These are phyloP conservation scores for Sphaerophoria rueppellii DNA, from an alignment of 2,888 invertebrate genomes.

Conservation along the genomic window DNA sequence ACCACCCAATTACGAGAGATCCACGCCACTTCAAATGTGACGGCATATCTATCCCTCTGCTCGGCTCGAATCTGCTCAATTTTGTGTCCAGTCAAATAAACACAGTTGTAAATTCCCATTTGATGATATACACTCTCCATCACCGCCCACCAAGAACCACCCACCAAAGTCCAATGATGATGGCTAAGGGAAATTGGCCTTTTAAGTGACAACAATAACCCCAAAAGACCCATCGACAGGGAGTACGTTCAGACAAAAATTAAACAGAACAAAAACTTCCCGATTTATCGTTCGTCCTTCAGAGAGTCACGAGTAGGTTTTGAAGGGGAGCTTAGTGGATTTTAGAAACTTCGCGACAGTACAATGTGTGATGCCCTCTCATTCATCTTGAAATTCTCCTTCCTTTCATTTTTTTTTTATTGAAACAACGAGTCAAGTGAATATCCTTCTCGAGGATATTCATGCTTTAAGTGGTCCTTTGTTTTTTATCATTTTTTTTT, in stretches of 20 bases:
- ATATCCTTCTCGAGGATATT: constrained; percentile 69
- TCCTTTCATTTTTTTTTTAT: constrained; percentile 31
- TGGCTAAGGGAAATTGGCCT: constrained; percentile 61
- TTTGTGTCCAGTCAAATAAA: constrained; percentile 65
- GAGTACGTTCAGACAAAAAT: constrained; percentile 18
- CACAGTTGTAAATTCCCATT: constrained; percentile 72
- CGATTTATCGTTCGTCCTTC: constrained; percentile 67
- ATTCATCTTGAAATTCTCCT: constrained; percentile 15
- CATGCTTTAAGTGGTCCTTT: constrained; percentile 69
- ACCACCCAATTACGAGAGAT: constrained; percentile 69
- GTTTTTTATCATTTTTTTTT: constrained; percentile 49
- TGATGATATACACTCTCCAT: constrained; percentile 63
- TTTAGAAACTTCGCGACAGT: neutral
- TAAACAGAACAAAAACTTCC: constrained; percentile 55
- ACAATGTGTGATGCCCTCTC: constrained; percentile 15
- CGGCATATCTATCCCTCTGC: constrained; percentile 5
- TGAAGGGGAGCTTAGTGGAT: neutral
- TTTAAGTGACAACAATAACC: constrained; percentile 74
- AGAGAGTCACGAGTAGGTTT: constrained; percentile 17
- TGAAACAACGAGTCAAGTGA: constrained; percentile 66
- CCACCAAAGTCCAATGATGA: neutral
- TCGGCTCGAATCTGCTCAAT: neutral
- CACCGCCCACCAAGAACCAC: neutral
- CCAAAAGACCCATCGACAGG: constrained; percentile 73
- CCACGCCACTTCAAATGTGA: constrained; percentile 51